A percentile compares a stretch with the other conserved stretches of the same genome.
Conservation (phyloP, 2,113 vertebrate species). For the Psilopogon haemacephalus region DNA sequence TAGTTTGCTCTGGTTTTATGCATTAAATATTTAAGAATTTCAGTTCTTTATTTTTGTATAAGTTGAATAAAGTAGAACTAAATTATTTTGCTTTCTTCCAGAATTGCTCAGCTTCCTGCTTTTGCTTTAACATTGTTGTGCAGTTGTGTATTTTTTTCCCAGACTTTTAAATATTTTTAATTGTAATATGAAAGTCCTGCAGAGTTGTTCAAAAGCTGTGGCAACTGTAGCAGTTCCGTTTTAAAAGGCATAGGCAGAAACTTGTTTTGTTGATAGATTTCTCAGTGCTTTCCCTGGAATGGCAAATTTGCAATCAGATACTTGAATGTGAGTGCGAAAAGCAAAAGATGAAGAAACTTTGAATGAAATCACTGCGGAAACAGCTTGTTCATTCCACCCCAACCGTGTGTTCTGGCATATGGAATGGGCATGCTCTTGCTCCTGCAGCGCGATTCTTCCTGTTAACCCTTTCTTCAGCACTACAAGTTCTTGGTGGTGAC, state of each 20-base stretch:
- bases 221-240: not conserved
- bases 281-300: not conserved
- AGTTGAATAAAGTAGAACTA: not conserved
- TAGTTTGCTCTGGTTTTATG: not conserved
- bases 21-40: not conserved
- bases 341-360: not conserved
- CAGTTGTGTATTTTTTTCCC: not conserved
- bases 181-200: not conserved
- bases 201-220: not conserved
- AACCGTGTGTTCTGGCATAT: rapidly evolving
- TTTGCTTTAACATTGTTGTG: not conserved
- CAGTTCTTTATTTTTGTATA: not conserved
- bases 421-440: not conserved
- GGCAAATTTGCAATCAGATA: not conserved
- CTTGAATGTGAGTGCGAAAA: not conserved
- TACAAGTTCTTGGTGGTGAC: not conserved
- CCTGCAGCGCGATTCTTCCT: rapidly evolving
- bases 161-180: not conserved
- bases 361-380: not conserved
- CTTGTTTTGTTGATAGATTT: not conserved
- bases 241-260: not conserved
- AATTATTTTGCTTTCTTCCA: not conserved
- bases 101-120: not conserved
- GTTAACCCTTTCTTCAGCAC: not conserved
- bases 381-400: not conserved